Base-by-base conservation (phyloP, 2,888 invertebrate species). In the Serripes groenlandicus region DNA sequence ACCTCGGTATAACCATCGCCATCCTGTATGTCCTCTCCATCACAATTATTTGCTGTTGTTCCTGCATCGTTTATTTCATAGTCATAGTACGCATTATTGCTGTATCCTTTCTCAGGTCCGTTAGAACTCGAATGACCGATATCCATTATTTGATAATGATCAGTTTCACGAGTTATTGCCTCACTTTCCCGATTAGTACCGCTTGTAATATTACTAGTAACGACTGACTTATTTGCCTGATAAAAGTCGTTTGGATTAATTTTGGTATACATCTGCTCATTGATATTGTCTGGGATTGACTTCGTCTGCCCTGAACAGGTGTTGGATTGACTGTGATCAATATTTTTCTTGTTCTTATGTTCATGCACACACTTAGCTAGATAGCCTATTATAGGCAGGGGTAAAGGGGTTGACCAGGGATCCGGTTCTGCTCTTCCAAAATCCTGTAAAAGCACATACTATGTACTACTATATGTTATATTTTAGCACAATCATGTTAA, bases 321-420 rank as follows among this genome's bases (percentile, higher is more conserved):
- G 23, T 42, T 66, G 26, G 2, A 21, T 21, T 28, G n/a, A 21
- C 9, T 34, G 35, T 64, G 64, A 35, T 21, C 34, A 3, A 35
- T 7, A 4, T 64, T n/a, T 56, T 56, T 56, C 56, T 56, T 56
- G 56, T 34, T 54, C 35, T 87, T 83, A 37, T 88, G 82, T 54
- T 83, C 58, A 75, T 90, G 89, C 52, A 84, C 77, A 83, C 91
- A 91, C 75, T 89, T 89, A 68, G 89, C 83, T 1, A 92, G 78
- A 79, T 88, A 92, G 23, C 91, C 92, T 26, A 91, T 87, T 32
- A 92, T 90, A 2, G 92, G 92, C 26, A 92, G 81, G 0, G 91
- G 91, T 77, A 92, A 70, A 5, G 89, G 85, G 2, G 90, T 83
- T 7, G 90, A 87, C 90, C 91, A 92, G 0, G 91, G 91, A 62